Conservation (phyloP, 2,888 invertebrate genomes). For the Lamproptera curius region DNA sequence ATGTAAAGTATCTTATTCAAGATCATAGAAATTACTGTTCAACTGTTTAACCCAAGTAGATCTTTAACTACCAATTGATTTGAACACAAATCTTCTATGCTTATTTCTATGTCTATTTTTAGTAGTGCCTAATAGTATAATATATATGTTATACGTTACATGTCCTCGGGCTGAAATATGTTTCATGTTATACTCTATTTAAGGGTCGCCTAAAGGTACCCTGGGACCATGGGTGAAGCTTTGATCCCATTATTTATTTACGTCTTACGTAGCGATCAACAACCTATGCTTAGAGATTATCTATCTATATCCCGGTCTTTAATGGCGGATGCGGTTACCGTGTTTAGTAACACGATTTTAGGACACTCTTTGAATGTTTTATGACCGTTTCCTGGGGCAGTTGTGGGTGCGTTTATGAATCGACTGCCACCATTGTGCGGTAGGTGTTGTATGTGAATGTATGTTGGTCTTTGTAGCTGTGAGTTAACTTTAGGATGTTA, state of each 20-base stretch:
- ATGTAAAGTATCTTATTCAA: too few species aligned
- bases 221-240: conserved; percentile 21
- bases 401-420: background rate
- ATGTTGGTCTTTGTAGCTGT: too few species aligned
- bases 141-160: background rate
- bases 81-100: too few species aligned
- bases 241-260: conserved; percentile 25
- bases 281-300: conserved; percentile 23
- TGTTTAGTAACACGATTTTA: background rate
- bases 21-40: too few species aligned
- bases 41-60: too few species aligned
- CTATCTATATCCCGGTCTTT: conserved; percentile 25
- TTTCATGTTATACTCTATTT: conserved; percentile 22
- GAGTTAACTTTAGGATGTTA: too few species aligned
- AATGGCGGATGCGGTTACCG: background rate
- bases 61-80: too few species aligned
- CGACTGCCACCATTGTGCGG: too few species aligned
- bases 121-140: too few species aligned
- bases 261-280: conserved; percentile 10
- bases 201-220: conserved; percentile 20
- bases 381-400: background rate
- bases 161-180: conserved; percentile 25
- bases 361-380: background rate
- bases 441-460: too few species aligned
- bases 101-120: too few species aligned